phyloP scores from a whole-genome alignment of 2,888 invertebrate genomes.

The Erynnis tages region DNA sequence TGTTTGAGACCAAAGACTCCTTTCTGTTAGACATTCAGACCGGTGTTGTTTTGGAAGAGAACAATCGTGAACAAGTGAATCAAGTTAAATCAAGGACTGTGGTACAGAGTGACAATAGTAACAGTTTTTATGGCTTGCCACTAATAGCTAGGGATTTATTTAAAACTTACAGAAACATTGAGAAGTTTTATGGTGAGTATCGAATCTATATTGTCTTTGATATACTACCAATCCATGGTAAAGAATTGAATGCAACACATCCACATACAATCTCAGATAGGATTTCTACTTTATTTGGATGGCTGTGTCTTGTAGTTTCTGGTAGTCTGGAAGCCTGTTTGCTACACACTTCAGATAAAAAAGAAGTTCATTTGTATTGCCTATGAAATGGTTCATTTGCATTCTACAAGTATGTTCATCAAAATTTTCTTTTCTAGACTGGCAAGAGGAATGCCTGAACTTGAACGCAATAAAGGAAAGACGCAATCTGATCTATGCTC shows the following conservation, averaged over 20 bases:
- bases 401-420: too few species aligned
- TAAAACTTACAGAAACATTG: constrained; percentile 88
- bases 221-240: too few species aligned
- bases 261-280: too few species aligned
- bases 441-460: constrained; percentile 96
- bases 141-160: constrained; percentile 85
- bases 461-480: constrained; percentile 87
- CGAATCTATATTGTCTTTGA: too few species aligned
- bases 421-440: constrained; percentile 80
- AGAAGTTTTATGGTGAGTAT: constrained; percentile 88
- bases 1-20: constrained; percentile 69
- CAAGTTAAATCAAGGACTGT: constrained; percentile 30
- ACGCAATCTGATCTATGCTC: constrained; percentile 93
- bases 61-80: constrained; percentile 34
- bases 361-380: too few species aligned
- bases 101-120: constrained; percentile 30
- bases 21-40: constrained; percentile 66
- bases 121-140: constrained; percentile 90
- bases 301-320: too few species aligned
- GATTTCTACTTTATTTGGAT: too few species aligned
- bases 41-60: constrained; percentile 44
- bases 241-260: too few species aligned
- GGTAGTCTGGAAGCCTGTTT: too few species aligned
- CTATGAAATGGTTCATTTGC: too few species aligned
- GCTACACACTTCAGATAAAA: too few species aligned